These are phyloP conservation scores for Thalpophila matura DNA, from an alignment of 2,888 invertebrate species.

Conservation along the genomic window DNA sequence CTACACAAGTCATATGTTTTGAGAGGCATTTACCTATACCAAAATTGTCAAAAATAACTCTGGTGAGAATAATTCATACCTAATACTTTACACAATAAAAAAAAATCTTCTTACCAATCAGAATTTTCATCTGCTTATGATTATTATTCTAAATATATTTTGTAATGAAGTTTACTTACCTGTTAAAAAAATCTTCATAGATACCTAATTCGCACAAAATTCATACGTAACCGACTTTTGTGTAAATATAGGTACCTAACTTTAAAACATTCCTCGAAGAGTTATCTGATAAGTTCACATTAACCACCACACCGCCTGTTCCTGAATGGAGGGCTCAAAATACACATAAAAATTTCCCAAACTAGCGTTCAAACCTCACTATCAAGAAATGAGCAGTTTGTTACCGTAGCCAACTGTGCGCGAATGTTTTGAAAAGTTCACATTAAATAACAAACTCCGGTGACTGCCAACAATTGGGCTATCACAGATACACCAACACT, in stretches of 20 bases:
- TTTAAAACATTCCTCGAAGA: background rate
- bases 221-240: background rate
- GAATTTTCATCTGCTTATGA: background rate
- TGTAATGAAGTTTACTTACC: slow-evolving; percentile 27
- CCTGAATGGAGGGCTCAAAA: background rate
- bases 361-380: slow-evolving; percentile 1
- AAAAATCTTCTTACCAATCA: no score
- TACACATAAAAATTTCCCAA: background rate
- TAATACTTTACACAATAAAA: background rate
- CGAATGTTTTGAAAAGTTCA: slow-evolving; percentile 13
- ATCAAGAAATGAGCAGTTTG: background rate
- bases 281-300: background rate
- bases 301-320: slow-evolving; percentile 22
- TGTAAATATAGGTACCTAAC: background rate
- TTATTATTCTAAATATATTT: background rate
- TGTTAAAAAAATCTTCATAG: background rate
- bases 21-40: background rate
- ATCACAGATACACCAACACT: slow-evolving; percentile 40
- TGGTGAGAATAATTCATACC: background rate
- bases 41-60: background rate
- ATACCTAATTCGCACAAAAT: background rate
- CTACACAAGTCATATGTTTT: background rate
- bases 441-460: slow-evolving; percentile 11
- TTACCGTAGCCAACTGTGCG: background rate
- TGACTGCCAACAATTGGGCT: slow-evolving; percentile 4